Evolutionary conservation across 2,113 vertebrate genomes (phyloP).

Genomic region (Gavialis gangeticus): DNA sequence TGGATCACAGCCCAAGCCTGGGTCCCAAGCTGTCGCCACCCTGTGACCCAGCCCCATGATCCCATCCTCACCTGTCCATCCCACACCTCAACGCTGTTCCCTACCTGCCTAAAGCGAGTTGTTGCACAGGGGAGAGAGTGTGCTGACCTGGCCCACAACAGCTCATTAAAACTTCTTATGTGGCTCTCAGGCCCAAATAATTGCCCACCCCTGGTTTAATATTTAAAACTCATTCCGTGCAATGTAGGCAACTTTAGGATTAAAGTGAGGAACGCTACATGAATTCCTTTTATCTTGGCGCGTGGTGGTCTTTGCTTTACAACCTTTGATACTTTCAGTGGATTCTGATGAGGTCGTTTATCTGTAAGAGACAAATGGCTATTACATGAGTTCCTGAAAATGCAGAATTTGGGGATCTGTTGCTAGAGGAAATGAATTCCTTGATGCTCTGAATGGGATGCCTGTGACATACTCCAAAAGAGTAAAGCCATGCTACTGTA

Average conservation of each 20-base stretch:
- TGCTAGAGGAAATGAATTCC: fast-evolving
- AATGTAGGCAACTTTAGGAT: not conserved
- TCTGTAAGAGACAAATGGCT: not conserved
- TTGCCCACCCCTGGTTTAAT: too few relatives aligned
- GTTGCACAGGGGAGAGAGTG: too few relatives aligned
- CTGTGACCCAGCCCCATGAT: too few relatives aligned
- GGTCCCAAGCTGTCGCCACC: too few relatives aligned
- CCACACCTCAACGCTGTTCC: too few relatives aligned
- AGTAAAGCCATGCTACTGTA: not conserved
- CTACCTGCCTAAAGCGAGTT: too few relatives aligned
- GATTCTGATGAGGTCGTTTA: not conserved
- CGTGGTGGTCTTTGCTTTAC: fast-evolving
- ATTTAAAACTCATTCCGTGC: not conserved
- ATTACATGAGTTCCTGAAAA: fast-evolving
- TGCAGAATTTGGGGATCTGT: not conserved
- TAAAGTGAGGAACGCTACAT: not conserved
- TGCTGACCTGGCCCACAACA: too few relatives aligned
- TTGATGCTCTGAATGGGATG: not conserved
- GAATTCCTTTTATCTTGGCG: not conserved
- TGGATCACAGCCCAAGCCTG: too few relatives aligned
- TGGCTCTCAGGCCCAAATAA: too few relatives aligned
- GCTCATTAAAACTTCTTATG: too few relatives aligned
- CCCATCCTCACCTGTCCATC: too few relatives aligned
- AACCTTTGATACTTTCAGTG: not conserved
- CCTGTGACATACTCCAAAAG: fast-evolving